Percentiles rank a stretch among this genome's conserved stretches.
Conservation (phyloP, 2,888 invertebrate species). For the Diarsia dahlii region DNA sequence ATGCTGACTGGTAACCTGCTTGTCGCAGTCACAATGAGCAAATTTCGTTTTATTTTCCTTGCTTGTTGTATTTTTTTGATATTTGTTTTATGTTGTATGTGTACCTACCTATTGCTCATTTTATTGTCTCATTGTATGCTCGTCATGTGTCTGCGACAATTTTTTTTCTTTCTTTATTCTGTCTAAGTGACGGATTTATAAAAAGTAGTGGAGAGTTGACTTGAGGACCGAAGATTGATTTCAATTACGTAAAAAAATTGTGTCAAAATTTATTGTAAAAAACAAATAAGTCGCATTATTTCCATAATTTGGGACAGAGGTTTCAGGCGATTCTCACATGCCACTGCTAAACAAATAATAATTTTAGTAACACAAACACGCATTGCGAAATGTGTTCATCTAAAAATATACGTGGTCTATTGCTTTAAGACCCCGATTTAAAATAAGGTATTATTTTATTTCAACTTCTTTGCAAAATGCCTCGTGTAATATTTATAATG, state of each 20-base stretch:
- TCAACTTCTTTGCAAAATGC: conserved; percentile 40
- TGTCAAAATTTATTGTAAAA: too few species aligned
- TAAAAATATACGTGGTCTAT: conserved; percentile 16
- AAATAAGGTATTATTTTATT: conserved; percentile 50
- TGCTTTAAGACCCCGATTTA: conserved; percentile 30
- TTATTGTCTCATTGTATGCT: too few species aligned
- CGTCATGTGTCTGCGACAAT: too few species aligned
- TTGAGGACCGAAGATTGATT: neutral
- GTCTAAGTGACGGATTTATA: neutral
- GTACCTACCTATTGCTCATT: too few species aligned
- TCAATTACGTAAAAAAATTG: too few species aligned
- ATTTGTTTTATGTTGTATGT: too few species aligned
- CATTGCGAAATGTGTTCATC: neutral
- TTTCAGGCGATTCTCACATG: neutral
- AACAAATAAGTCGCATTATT: too few species aligned
- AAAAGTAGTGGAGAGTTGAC: neutral
- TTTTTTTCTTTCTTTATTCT: too few species aligned
- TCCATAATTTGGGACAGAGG: neutral
- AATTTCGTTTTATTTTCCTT: too few species aligned
- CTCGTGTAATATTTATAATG: neutral
- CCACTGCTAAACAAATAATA: neutral
- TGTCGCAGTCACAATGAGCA: too few species aligned
- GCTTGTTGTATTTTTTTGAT: too few species aligned
- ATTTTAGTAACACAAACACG: neutral
- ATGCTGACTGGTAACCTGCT: too few species aligned